These are phyloP conservation scores for Mormyrus proboscirostris DNA, from an alignment of 2,797 vertebrate genomes.

Conservation along the genomic window DNA sequence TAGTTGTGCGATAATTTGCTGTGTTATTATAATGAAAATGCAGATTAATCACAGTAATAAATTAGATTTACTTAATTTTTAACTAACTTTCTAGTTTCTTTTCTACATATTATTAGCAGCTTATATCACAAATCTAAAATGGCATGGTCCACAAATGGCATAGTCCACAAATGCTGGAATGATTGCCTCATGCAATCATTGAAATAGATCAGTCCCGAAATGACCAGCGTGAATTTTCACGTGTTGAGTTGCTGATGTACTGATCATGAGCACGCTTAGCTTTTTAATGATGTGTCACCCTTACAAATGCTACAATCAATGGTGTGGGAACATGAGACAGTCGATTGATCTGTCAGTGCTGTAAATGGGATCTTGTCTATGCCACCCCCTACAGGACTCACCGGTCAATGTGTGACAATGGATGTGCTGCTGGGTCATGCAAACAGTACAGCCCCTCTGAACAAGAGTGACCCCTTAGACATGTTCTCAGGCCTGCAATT, in stretches of 20 bases:
- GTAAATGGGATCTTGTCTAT: conserved; percentile 25
- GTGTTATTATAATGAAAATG: neutral
- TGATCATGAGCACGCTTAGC: conserved; percentile 36
- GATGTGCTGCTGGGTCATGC: conserved; percentile 34
- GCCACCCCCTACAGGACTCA: conserved; percentile 14
- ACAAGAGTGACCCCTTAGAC: conserved; percentile 56
- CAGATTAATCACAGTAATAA: neutral
- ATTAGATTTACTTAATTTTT: neutral
- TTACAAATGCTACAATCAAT: conserved; percentile 35
- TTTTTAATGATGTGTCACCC: conserved; percentile 52
- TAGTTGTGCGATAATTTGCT: neutral
- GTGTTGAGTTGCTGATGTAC: neutral
- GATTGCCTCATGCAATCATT: neutral
- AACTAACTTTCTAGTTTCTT: neutral
- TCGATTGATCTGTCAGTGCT: neutral
- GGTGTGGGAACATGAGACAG: neutral
- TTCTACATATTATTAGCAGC: neutral
- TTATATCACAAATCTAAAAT: neutral
- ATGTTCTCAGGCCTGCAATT: conserved; percentile 64
- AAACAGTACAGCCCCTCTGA: conserved; percentile 39
- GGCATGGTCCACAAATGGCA: neutral
- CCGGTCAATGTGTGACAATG: conserved; percentile 25
- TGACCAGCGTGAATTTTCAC: neutral
- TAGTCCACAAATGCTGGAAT: neutral
- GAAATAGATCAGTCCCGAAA: neutral